phyloP scores from a whole-genome alignment of 2,113 vertebrate species.

The Anseranas semipalmata region DNA sequence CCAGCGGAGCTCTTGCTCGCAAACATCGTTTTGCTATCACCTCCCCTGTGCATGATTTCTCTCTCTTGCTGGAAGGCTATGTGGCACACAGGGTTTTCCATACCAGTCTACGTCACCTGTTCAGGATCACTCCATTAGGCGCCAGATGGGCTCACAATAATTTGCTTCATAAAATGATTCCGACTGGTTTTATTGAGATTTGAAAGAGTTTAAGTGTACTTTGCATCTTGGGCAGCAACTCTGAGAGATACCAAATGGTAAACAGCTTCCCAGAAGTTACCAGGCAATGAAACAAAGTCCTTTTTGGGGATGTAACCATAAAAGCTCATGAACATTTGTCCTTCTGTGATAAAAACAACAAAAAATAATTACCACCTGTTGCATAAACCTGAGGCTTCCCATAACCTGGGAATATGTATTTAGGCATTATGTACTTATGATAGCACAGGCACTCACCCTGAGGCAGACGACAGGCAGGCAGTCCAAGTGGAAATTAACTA shows the following conservation, averaged over 20 bases:
- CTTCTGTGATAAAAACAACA: constrained; percentile 15
- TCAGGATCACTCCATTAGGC: background rate
- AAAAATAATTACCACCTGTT: accelerated
- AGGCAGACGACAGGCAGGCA: background rate
- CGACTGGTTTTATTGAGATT: background rate
- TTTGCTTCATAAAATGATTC: background rate
- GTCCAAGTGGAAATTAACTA: background rate
- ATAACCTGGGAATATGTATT: background rate
- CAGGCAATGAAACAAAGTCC: constrained; percentile 57
- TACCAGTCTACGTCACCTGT: background rate
- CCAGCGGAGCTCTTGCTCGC: background rate
- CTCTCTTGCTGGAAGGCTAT: background rate
- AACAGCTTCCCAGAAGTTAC: background rate
- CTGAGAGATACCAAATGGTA: background rate
- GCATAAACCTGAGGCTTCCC: background rate
- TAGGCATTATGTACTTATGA: background rate
- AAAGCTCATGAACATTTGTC: background rate
- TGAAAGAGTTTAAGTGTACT: background rate
- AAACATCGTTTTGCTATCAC: background rate
- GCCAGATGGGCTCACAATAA: background rate
- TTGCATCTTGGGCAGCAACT: constrained; percentile 35
- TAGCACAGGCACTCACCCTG: background rate
- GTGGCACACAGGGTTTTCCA: background rate
- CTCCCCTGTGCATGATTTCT: accelerated
- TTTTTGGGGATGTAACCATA: background rate